A percentile compares a stretch with the other conserved stretches of the same genome.
phyloP scores from a whole-genome alignment of 2,888 invertebrate genomes.

The Sepiola atlantica region DNA sequence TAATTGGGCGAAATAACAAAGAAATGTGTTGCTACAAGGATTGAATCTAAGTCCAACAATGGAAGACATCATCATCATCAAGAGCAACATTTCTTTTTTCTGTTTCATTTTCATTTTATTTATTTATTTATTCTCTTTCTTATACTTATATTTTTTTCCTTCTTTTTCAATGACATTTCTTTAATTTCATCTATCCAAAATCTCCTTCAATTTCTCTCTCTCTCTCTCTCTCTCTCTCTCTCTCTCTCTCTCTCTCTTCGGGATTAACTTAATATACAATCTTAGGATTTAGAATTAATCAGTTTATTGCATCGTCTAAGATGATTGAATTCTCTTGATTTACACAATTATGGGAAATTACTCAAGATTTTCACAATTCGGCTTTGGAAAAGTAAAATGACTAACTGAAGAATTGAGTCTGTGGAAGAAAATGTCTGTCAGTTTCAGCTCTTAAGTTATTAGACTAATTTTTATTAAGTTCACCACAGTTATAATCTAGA shows the following conservation, averaged over 20 bases:
- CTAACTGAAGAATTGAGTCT: neutral
- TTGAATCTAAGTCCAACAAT: no score
- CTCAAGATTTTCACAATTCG: neutral
- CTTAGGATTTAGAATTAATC: slow-evolving; percentile 13
- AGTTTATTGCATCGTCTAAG: neutral
- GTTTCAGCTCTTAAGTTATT: neutral
- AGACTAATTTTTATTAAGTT: neutral
- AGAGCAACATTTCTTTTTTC: neutral
- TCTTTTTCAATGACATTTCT: neutral
- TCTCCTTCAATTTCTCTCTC: neutral
- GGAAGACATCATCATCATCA: no score
- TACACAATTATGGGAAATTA: slow-evolving; percentile 32
- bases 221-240: neutral
- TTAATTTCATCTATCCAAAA: neutral
- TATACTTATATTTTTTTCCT: neutral
- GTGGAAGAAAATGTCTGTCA: neutral
- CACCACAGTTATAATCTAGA: neutral
- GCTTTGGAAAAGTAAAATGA: neutral
- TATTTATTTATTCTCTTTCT: neutral
- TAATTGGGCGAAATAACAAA: no score
- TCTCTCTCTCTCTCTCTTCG: neutral
- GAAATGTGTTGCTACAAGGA: no score
- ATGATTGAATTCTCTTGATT: slow-evolving; percentile 4
- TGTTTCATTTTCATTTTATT: neutral
- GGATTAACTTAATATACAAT: slow-evolving; percentile 19